Evolutionary conservation across 2,888 invertebrate species (phyloP).

Genomic region (Ommatoiulus sabulosus): DNA sequence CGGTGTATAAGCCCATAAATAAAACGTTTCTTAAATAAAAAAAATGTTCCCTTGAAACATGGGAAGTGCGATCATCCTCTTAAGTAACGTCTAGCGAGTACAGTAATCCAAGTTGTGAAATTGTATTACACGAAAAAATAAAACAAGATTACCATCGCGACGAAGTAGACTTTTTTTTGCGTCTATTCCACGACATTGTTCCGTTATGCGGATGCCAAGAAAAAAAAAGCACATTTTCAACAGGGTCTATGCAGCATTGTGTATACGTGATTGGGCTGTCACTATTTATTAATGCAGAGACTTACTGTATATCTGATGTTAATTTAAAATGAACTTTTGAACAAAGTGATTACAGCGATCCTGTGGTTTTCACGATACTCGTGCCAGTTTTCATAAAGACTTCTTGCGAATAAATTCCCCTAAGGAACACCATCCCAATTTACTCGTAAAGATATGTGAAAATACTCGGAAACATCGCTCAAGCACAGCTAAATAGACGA

Average conservation of each 20-base stretch:
- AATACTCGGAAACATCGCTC: too few relatives aligned
- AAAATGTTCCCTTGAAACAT: neutral
- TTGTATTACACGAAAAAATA: slow-evolving; percentile 26
- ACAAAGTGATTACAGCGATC: neutral
- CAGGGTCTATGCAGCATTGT: neutral
- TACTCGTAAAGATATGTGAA: too few relatives aligned
- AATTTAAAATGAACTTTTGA: neutral
- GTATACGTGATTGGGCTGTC: neutral
- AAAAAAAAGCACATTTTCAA: neutral
- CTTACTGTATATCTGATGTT: neutral
- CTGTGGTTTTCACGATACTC: too few relatives aligned
- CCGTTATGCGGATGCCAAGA: neutral
- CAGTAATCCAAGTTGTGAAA: neutral
- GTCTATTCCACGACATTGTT: neutral
- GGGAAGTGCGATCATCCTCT: neutral
- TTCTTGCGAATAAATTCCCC: too few relatives aligned
- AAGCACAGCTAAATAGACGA: too few relatives aligned
- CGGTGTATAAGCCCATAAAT: neutral
- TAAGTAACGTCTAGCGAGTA: neutral
- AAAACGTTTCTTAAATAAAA: neutral
- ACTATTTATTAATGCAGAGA: neutral
- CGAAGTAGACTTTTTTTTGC: slow-evolving; percentile 21
- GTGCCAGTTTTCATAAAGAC: too few relatives aligned
- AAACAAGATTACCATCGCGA: neutral
- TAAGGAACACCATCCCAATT: too few relatives aligned